Conservation (phyloP, 1,140 invertebrate species). For the Samia ricini region DNA sequence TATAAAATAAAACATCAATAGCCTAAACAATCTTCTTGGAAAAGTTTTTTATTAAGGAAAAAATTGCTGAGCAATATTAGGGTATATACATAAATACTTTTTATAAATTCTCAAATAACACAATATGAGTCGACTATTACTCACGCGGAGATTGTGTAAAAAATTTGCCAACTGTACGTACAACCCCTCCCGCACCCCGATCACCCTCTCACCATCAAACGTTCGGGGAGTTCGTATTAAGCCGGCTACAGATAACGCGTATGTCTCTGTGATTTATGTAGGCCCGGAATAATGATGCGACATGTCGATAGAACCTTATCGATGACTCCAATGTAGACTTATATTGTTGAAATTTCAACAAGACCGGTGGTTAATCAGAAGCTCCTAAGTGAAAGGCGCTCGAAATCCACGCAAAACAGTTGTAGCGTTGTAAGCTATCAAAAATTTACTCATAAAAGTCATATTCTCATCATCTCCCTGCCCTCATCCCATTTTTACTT, state of each 20-base stretch:
- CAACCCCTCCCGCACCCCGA: conserved; percentile 7
- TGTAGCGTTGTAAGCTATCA: too few relatives aligned
- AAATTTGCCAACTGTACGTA: conserved; percentile 15
- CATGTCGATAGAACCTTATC: conserved; percentile 12
- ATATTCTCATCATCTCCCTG: too few relatives aligned
- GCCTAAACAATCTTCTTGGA: background rate
- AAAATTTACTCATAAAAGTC: too few relatives aligned
- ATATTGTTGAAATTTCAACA: too few relatives aligned
- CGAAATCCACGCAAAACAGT: too few relatives aligned
- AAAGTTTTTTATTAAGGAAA: background rate
- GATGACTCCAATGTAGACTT: conserved; percentile 36
- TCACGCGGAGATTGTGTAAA: conserved; percentile 32
- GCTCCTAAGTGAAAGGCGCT: too few relatives aligned
- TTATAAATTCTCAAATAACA: conserved; percentile 33
- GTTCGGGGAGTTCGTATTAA: conserved; percentile 68
- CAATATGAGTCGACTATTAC: conserved; percentile 32
- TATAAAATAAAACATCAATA: background rate
- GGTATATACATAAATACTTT: background rate
- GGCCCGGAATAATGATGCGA: conserved; percentile 25
- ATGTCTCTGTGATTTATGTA: conserved; percentile 73
- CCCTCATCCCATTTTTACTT: too few relatives aligned
- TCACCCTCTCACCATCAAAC: conserved; percentile 6
- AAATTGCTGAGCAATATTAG: conserved; percentile 14
- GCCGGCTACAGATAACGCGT: conserved; percentile 73
- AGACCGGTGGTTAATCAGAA: too few relatives aligned